Base-by-base conservation (phyloP, 1,140 invertebrate genomes). In the Brachionus angularis region DNA sequence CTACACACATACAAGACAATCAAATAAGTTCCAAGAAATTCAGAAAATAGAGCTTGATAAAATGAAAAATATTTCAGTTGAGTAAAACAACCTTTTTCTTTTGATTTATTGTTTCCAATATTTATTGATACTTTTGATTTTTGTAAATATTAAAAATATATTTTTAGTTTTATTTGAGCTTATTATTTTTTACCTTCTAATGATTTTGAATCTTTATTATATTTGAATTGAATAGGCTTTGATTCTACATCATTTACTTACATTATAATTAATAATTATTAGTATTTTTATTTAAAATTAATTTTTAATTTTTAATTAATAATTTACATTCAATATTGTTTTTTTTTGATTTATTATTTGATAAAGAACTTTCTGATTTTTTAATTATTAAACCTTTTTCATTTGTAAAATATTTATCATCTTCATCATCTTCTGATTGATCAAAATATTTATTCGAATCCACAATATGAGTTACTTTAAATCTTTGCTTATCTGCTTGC, bases 31-130 rank as follows among this genome's bases (percentile, higher is more conserved):
- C 67, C 67, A 8, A 70, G 31, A 42, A 70, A 44, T 53, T 70
- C 67, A 42, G 46, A 29, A 39, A 53, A 36, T n/a, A 70, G 29
- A 27, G 67, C 47, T 23, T 70, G 67, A 52, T 70, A 70, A 53
- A 70, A 58, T 10, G 53, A 58, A 5, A 36, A 39, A 39, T 12
- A 42, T 39, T 58, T 58, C n/a, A 58, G 14, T 25, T 58, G 53
- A 58, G 18, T 58, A 39, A 58, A 58, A 12, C 53, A 58, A 2
- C 33, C 33, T 29, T 36, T 36, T 39, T 58, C 34, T 14, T 36
- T 8, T 14, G 53, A 23, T 7, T 18, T 23, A 5, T 58, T 58
- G 4, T 16, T 33, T n/a, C 52, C 53, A 58, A 58, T 58, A 12
- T 39, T 58, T 23, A 58, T 58, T 58, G 53, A 58, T 23, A 58